These are phyloP conservation scores for Sesia apiformis DNA, from an alignment of 2,888 invertebrate genomes.

Conservation along the genomic window DNA sequence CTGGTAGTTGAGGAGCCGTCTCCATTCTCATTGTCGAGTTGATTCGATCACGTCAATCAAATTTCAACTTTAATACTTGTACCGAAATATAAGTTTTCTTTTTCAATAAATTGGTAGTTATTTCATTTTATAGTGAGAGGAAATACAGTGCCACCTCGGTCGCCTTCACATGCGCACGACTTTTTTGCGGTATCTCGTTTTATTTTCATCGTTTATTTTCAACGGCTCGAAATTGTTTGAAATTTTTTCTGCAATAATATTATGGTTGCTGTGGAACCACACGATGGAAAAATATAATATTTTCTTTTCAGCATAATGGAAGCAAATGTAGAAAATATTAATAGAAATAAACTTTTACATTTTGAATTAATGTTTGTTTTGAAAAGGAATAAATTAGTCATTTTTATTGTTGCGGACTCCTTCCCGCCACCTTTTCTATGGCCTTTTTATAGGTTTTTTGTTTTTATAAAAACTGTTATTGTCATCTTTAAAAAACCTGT, in stretches of 20 bases:
- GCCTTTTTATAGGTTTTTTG: too few relatives aligned
- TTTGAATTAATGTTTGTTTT: too few relatives aligned
- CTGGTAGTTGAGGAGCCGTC: slow-evolving; percentile 52
- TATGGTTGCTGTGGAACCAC: too few relatives aligned
- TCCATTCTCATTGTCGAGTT: slow-evolving; percentile 57
- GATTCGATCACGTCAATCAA: slow-evolving; percentile 12
- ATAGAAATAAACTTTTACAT: too few relatives aligned
- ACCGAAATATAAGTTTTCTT: slow-evolving; percentile 9
- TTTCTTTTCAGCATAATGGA: too few relatives aligned
- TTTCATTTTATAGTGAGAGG: slow-evolving; percentile 15
- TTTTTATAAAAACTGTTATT: too few relatives aligned
- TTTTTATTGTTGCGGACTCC: too few relatives aligned
- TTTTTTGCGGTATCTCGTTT: slow-evolving; percentile 54
- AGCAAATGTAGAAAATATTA: too few relatives aligned
- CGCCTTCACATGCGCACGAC: slow-evolving; percentile 66
- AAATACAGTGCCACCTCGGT: slow-evolving; percentile 49
- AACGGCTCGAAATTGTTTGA: slow-evolving; percentile 9
- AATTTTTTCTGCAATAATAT: neutral
- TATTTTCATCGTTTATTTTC: slow-evolving; percentile 34
- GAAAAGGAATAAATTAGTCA: too few relatives aligned
- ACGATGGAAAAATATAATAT: too few relatives aligned
- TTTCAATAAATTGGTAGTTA: slow-evolving; percentile 12
- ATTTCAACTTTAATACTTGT: slow-evolving; percentile 8
- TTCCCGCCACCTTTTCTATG: too few relatives aligned
- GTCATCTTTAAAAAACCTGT: too few relatives aligned